Base-by-base conservation (phyloP, 2,888 invertebrate species). In the Parnassius smintheus region DNA sequence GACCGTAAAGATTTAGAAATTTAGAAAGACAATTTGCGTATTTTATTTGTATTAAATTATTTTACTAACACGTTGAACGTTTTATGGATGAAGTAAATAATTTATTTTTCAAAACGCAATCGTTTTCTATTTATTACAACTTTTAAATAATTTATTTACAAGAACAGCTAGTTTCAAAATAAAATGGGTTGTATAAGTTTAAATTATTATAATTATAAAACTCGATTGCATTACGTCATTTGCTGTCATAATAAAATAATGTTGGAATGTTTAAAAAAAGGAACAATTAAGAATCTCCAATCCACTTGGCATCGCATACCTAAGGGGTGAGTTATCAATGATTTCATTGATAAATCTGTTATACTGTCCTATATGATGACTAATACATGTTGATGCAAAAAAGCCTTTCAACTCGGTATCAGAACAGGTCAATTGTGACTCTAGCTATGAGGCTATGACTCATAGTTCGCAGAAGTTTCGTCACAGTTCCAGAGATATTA, bases 391-490 rank as follows among this genome's bases (percentile, higher is more conserved):
- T 72, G 68, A 75, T 77, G 81, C 78, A 85, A 86, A 88, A 62
- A 60, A 62, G 62, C 69, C 67, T 69, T 62, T 44, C 61, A 59
- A 59, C 65, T 71, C 71, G 69, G 68, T 68, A 68, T 71, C 70
- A 72, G 68, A 76, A 75, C 75, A 74, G 76, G 73, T 75, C 74
- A 73, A 70, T 70, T 69, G 72, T 72, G 67, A 73, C 70, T 75
- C 70, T 61, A 62, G 59, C 56, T 10, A 69, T 89, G 88, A 88
- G 61, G 59, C 56, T 10, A 69, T 89, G 88, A 88, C 67, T 88
- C 89, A 88, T 72, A 68, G 71, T 83, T 84, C 80, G 71, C 71
- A 78, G 81, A 81, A 86, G 78, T 82, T 75, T 82, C 83, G 86
- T 88, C 88, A 86, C 83, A 82, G 66, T 85, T 85, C 85, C 83